Evolutionary conservation across 2,888 invertebrate species (phyloP).

Genomic region (Trachelus stipa): DNA sequence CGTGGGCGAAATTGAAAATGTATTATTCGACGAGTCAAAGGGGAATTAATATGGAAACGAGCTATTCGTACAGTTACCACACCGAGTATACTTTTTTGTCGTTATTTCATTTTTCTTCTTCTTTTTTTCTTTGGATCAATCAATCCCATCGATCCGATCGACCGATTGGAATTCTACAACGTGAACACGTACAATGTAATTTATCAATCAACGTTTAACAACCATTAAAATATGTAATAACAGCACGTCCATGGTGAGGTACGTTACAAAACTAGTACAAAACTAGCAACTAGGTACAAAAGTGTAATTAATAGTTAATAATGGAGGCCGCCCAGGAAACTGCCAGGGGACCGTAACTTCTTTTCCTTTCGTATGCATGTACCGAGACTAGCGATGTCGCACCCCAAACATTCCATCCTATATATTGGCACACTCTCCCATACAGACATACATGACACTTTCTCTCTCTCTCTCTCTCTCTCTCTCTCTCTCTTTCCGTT

Average conservation of each 20-base stretch:
- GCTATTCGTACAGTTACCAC: slow-evolving; percentile 45
- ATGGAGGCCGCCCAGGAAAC: slow-evolving; percentile 58
- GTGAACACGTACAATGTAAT: slow-evolving; percentile 36
- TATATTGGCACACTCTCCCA: neutral
- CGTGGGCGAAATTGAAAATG: neutral
- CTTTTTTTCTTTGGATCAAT: neutral
- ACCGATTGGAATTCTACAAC: slow-evolving; percentile 31
- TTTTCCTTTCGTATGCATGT: slow-evolving; percentile 22
- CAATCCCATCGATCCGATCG: slow-evolving; percentile 15
- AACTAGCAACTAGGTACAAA: slow-evolving; percentile 73
- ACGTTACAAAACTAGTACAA: slow-evolving; percentile 73
- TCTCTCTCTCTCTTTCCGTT: slow-evolving; percentile 14
- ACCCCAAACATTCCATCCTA: slow-evolving; percentile 23
- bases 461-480: slow-evolving; percentile 29
- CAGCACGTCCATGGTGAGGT: slow-evolving; percentile 62
- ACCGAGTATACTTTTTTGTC: slow-evolving; percentile 40
- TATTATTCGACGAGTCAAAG: neutral
- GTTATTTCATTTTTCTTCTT: slow-evolving; percentile 12
- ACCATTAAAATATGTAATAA: slow-evolving; percentile 62
- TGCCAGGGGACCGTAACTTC: slow-evolving; percentile 51
- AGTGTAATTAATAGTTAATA: slow-evolving; percentile 62
- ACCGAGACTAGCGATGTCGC: slow-evolving; percentile 21
- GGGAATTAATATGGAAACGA: slow-evolving; percentile 13
- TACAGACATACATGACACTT: slow-evolving; percentile 7
- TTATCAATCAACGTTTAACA: slow-evolving; percentile 54